A percentile compares a stretch with the other conserved stretches of the same genome.
Conservation (phyloP, 2,888 invertebrate species). For the Thymelicus sylvestris region DNA sequence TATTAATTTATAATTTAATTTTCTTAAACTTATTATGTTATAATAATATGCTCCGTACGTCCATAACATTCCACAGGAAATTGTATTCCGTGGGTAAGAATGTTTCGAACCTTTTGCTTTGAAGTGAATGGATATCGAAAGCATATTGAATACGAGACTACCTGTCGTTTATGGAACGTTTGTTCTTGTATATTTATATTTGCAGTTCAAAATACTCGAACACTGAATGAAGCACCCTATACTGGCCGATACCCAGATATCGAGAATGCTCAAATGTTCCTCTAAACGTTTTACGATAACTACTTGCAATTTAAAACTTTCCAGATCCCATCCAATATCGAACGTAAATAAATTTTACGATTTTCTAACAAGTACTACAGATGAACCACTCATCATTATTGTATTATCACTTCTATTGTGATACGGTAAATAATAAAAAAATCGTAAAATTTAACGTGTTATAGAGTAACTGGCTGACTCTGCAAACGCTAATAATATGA, state of each 20-base stretch:
- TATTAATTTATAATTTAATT: too few species aligned
- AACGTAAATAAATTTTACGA: constrained; percentile 29
- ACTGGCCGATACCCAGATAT: not conserved
- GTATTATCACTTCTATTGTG: not conserved
- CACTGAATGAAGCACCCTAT: not conserved
- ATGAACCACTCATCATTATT: not conserved
- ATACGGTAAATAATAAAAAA: not conserved
- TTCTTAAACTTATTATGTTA: too few species aligned
- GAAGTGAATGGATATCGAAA: too few species aligned
- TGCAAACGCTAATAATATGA: too few species aligned
- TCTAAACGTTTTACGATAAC: constrained; percentile 38
- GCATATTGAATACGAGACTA: too few species aligned
- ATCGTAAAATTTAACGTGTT: too few species aligned
- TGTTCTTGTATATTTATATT: not conserved
- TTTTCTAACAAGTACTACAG: constrained; percentile 9
- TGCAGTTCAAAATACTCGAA: not conserved
- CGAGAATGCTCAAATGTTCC: not conserved
- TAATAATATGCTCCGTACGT: too few species aligned
- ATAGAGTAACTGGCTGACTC: too few species aligned
- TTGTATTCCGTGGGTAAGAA: too few species aligned
- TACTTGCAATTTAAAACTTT: constrained; percentile 41
- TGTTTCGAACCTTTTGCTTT: too few species aligned
- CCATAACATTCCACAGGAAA: too few species aligned
- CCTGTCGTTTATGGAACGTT: not conserved
- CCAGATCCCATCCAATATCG: constrained; percentile 38